Conservation (phyloP, 2,113 vertebrate genomes). For the Anguilla rostrata region DNA sequence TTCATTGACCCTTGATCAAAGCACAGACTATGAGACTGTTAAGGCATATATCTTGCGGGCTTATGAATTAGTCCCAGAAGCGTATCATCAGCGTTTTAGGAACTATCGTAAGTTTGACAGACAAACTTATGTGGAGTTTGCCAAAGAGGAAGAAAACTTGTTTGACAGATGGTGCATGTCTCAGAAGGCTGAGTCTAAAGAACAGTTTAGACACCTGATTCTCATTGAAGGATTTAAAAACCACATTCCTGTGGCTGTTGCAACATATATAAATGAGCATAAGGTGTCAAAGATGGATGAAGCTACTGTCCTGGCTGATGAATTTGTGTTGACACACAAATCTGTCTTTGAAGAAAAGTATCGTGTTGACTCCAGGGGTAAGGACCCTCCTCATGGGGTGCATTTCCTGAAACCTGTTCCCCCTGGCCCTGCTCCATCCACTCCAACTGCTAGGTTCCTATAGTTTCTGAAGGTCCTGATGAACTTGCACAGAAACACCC, state of each 20-base stretch:
- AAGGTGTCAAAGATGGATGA: background rate
- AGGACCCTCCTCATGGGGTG: conserved; percentile 7
- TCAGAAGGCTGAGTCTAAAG: background rate
- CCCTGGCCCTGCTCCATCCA: no score
- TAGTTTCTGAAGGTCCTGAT: no score
- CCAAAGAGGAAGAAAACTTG: no score
- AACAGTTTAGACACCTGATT: background rate
- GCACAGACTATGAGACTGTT: no score
- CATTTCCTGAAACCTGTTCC: no score
- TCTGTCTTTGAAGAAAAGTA: background rate
- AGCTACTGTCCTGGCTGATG: conserved; percentile 23
- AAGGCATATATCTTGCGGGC: no score
- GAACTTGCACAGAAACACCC: no score
- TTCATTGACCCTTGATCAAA: no score
- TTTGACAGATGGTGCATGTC: conserved; percentile 22
- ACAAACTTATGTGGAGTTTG: no score
- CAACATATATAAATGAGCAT: background rate
- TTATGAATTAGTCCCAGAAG: no score
- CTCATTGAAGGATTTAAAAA: conserved; percentile 6
- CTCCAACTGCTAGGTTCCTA: background rate
- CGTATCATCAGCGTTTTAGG: no score
- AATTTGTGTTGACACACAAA: background rate
- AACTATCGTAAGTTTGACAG: no score
- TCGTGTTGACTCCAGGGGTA: background rate
- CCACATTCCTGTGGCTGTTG: background rate